Evolutionary conservation across 2,888 invertebrate genomes (phyloP).

Genomic region (Xanthia icteritia): DNA sequence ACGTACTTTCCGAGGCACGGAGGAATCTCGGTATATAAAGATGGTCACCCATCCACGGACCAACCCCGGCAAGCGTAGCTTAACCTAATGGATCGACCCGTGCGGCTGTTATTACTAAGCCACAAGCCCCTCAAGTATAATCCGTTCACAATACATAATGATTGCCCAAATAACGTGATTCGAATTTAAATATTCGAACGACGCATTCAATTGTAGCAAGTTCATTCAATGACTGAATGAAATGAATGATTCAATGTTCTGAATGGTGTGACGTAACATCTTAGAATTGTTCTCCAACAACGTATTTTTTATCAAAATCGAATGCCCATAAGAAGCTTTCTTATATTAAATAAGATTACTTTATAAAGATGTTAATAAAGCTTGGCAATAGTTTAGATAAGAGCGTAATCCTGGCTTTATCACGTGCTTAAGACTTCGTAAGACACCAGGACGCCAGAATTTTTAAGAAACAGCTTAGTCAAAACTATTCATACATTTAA

Average conservation of each 20-base stretch:
- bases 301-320: constrained; percentile 4
- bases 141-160: too few relatives aligned
- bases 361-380: constrained; percentile 47
- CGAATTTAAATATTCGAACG: too few relatives aligned
- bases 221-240: too few relatives aligned
- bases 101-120: too few relatives aligned
- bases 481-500: constrained; percentile 8
- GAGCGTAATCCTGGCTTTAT: constrained; percentile 49
- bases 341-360: constrained; percentile 40
- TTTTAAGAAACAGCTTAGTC: constrained; percentile 1
- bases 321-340: not conserved
- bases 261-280: constrained; percentile 49
- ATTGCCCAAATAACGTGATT: not conserved
- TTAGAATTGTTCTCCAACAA: not conserved
- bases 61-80: too few relatives aligned
- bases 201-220: not conserved
- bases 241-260: too few relatives aligned
- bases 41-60: too few relatives aligned
- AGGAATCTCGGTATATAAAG: too few relatives aligned
- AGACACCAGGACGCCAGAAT: constrained; percentile 17
- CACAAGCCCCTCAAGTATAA: too few relatives aligned
- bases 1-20: too few relatives aligned
- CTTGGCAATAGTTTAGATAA: constrained; percentile 29
- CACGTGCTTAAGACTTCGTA: constrained; percentile 32
- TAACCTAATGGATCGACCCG: too few relatives aligned